Evolutionary conservation across 2,888 invertebrate genomes (phyloP).

Genomic region (Cactoblastis cactorum): DNA sequence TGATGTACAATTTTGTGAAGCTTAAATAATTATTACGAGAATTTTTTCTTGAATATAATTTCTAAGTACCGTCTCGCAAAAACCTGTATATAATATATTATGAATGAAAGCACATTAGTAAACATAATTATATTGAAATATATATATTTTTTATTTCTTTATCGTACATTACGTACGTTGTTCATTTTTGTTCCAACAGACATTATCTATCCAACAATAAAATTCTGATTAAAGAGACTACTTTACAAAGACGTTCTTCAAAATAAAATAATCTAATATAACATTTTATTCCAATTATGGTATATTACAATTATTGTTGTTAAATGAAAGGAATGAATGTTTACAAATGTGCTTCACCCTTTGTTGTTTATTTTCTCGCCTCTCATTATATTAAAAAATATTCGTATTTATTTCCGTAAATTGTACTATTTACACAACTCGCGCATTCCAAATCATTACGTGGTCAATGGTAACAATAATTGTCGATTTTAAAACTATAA

Average conservation of each 20-base stretch:
- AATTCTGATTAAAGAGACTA: no score
- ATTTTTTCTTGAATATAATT: constrained; percentile 42
- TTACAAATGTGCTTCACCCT: constrained; percentile 19
- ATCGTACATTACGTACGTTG: no score
- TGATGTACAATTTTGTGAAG: constrained; percentile 58
- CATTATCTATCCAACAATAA: no score
- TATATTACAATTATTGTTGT: no score
- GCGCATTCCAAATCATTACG: constrained; percentile 43
- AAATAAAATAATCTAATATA: no score
- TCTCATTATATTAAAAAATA: constrained; percentile 34
- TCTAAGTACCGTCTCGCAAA: constrained; percentile 42
- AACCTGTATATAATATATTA: constrained; percentile 15
- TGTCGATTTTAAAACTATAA: constrained; percentile 38
- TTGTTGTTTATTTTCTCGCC: constrained; percentile 11
- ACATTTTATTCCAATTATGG: no score
- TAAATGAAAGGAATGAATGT: no score
- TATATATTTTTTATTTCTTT: neutral
- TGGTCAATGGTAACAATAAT: constrained; percentile 60
- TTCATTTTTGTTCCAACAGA: no score
- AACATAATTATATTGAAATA: neutral
- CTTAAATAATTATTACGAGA: constrained; percentile 43
- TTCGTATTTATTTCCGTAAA: constrained; percentile 33
- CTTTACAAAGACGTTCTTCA: no score
- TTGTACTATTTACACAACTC: constrained; percentile 68
- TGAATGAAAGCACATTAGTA: neutral